A percentile compares a stretch with the other conserved stretches of the same genome.
Conservation (phyloP, 2,113 vertebrate species). For the Aspidoscelis tigris region DNA sequence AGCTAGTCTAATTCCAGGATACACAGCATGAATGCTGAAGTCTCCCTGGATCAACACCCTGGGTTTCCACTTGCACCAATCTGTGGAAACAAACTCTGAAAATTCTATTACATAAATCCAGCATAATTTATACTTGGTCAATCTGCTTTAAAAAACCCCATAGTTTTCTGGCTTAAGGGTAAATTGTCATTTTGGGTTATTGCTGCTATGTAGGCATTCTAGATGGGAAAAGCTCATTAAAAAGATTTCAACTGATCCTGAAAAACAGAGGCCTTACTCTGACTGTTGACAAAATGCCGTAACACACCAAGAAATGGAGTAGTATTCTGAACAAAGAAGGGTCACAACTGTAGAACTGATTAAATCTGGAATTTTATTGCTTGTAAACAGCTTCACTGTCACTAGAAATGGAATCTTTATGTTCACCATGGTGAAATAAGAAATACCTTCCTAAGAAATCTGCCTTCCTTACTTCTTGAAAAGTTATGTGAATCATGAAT, state of each 20-base stretch:
- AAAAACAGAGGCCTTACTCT: constrained; percentile 10
- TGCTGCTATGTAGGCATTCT: constrained; percentile 1
- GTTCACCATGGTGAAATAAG: neutral
- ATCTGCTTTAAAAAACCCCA: neutral
- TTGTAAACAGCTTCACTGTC: neutral
- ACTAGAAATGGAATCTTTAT: neutral
- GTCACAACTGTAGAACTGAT: neutral
- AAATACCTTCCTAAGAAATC: too few species aligned
- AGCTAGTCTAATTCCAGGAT: too few species aligned
- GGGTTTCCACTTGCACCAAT: neutral
- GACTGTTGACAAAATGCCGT: neutral
- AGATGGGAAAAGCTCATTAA: constrained; percentile 4
- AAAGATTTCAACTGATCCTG: constrained; percentile 15
- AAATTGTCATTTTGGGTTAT: constrained; percentile 10
- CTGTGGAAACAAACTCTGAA: neutral
- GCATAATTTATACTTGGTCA: neutral
- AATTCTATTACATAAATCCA: neutral
- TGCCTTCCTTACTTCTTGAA: too few species aligned
- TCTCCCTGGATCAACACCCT: too few species aligned
- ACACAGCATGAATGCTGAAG: too few species aligned
- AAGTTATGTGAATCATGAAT: too few species aligned
- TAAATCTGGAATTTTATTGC: neutral
- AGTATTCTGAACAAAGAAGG: neutral
- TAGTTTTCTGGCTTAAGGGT: constrained; percentile 7
- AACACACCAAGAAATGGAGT: neutral